phyloP scores from a whole-genome alignment of 2,797 vertebrate species.

The Sitta carolinensis region DNA sequence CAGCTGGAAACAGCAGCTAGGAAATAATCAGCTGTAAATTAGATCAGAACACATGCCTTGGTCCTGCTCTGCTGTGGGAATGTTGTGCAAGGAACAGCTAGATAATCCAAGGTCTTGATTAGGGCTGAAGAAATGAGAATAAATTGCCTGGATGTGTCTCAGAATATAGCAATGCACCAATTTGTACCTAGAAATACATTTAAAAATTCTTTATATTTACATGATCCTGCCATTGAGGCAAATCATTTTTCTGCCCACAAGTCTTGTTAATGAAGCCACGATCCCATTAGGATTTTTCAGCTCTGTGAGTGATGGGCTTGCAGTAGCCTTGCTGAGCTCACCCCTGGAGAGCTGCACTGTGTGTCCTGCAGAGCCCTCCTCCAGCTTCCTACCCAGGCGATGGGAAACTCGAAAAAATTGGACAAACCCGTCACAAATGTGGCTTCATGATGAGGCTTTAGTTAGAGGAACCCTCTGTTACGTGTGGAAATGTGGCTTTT shows the following conservation, averaged over 20 bases:
- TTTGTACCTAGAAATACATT: neutral
- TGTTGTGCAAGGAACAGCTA: neutral
- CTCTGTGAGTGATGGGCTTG: neutral
- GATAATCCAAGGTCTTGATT: neutral
- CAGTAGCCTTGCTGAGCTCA: neutral
- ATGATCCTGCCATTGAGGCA: neutral
- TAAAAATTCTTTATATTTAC: neutral
- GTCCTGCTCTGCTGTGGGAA: neutral
- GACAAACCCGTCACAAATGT: neutral
- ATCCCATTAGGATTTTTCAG: neutral
- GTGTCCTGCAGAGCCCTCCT: neutral
- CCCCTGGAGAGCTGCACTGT: neutral
- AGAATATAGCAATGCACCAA: neutral
- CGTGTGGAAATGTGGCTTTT: neutral
- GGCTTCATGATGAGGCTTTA: neutral
- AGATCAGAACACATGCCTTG: neutral
- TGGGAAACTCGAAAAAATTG: neutral
- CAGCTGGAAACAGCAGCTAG: neutral
- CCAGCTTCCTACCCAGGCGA: neutral
- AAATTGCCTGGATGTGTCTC: neutral
- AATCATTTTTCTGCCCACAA: neutral
- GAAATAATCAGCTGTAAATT: neutral
- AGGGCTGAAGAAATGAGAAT: neutral
- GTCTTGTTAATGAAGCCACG: neutral
- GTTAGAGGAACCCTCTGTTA: neutral